Evolutionary conservation across 2,113 vertebrate species (phyloP), one percentile per base, ranked within the genome.

Genomic region (Glaucidium brasilianum): DNA sequence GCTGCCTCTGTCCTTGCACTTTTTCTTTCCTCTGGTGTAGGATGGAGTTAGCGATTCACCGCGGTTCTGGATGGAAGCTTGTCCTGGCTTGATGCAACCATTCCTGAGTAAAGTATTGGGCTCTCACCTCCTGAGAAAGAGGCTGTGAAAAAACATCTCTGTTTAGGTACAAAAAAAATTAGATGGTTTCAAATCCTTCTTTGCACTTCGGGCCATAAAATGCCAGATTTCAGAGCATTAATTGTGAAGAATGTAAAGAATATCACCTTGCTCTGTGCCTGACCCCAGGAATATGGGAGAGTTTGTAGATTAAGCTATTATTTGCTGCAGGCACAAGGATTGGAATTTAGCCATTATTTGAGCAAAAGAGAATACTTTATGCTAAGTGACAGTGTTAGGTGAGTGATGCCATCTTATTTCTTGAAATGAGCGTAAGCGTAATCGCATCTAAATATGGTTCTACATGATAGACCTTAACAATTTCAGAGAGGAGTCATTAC

Each of bases 401-500:
- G 83, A 94, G 55, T 32, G 52, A 92, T 92, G 84, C 60, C 30
- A 45, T 89, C 76, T 92, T 83, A 63, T 64, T 95, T 94, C 73
- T 82, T 86, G 21, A 43, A 85, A 39, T 3, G 59, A 86, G 37
- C 21, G 23, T 81, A 45, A 72, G 60, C 43, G 15, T 94, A 91
- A 89, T 89, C 41, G 77, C 60, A 88, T 81, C 73, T 79, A 88
- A 94, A 91, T 66, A 72, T 8, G 30, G 12, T 90, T 92, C 77
- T 88, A n/a, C 1, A 0, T 80, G 72, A 76, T 35, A 60, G 79
- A 92, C 83, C 63, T 92, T 94, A 95, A 92, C 4, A 26, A 58
- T 90, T 94, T 75, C 82, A 83, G 63, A 78, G 81, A 90, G 88
- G 63, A 90, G 58, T 80, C 85, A 73, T 95, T 96, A 83, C 69